phyloP scores from a whole-genome alignment of 2,888 invertebrate species.

The Elysia crispata region DNA sequence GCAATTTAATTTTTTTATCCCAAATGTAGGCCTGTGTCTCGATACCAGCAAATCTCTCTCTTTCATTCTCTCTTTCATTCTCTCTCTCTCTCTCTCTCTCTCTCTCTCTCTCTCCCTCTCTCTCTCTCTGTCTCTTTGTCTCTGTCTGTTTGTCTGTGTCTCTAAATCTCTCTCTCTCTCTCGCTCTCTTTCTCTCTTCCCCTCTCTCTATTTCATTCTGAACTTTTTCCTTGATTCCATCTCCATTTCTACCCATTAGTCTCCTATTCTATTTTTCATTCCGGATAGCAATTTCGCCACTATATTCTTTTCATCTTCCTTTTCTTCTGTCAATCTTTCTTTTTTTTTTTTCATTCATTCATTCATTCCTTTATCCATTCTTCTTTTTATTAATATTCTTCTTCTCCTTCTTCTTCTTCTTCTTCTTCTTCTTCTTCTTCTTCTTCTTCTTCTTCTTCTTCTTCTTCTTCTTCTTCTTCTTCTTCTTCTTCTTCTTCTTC shows the following conservation, averaged over 20 bases:
- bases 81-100: conserved; percentile 26
- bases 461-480: conserved; percentile 10
- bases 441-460: not conserved
- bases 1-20: too few species aligned
- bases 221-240: conserved; percentile 27
- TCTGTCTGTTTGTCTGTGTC: too few species aligned
- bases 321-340: too few species aligned
- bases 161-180: too few species aligned
- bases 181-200: too few species aligned
- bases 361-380: conserved; percentile 1
- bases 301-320: too few species aligned
- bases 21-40: conserved; percentile 27
- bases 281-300: too few species aligned
- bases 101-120: conserved; percentile 32
- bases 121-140: conserved; percentile 36
- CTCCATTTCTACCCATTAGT: conserved; percentile 5
- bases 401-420: not conserved
- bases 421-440: not conserved
- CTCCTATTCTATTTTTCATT: conserved; percentile 29
- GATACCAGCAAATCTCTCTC: conserved; percentile 17
- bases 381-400: not conserved
- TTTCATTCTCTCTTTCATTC: conserved; percentile 33
- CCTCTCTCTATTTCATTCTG: too few species aligned
- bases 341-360: too few species aligned
- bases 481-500: conserved; percentile 18